Percentiles rank a stretch among this genome's conserved stretches.
phyloP scores from a whole-genome alignment of 2,113 vertebrate genomes.

The Thamnaconus septentrionalis region DNA sequence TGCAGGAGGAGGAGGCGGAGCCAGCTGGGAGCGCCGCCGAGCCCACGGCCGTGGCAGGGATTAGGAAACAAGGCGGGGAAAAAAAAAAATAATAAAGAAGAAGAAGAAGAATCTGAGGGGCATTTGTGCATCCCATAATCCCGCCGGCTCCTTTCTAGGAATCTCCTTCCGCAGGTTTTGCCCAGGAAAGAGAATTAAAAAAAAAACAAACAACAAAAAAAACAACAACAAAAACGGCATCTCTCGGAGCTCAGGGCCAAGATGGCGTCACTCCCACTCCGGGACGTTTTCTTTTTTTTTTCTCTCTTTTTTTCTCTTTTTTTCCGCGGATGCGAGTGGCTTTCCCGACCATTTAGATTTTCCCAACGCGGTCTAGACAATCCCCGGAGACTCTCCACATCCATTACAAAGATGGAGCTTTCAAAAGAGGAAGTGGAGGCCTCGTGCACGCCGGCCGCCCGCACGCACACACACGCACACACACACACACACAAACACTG shows the following conservation, averaged over 20 bases:
- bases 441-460: constrained; percentile 15
- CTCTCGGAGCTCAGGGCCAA: too few relatives aligned
- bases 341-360: constrained; percentile 56
- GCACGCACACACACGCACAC: too few relatives aligned
- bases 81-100: constrained; percentile 12
- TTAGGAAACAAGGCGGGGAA: constrained; percentile 39
- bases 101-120: constrained; percentile 44
- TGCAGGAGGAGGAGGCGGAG: constrained; percentile 28
- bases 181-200: too few relatives aligned
- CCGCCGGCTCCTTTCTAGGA: constrained; percentile 37
- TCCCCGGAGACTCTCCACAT: constrained; percentile 56
- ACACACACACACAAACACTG: too few relatives aligned
- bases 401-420: constrained; percentile 62
- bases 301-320: neutral
- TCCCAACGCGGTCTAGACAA: constrained; percentile 60
- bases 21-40: constrained; percentile 31
- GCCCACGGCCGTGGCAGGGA: constrained; percentile 41
- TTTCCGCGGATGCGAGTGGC: constrained; percentile 28
- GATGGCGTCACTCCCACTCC: too few relatives aligned
- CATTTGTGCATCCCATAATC: constrained; percentile 51
- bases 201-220: too few relatives aligned
- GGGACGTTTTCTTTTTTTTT: too few relatives aligned
- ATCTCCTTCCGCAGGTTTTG: constrained; percentile 34
- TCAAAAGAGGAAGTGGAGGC: constrained; percentile 58
- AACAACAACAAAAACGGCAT: too few relatives aligned